Evolutionary conservation across 2,888 invertebrate species (phyloP), one percentile per base, ranked within the genome.

Genomic region (Shargacucullia verbasci): DNA sequence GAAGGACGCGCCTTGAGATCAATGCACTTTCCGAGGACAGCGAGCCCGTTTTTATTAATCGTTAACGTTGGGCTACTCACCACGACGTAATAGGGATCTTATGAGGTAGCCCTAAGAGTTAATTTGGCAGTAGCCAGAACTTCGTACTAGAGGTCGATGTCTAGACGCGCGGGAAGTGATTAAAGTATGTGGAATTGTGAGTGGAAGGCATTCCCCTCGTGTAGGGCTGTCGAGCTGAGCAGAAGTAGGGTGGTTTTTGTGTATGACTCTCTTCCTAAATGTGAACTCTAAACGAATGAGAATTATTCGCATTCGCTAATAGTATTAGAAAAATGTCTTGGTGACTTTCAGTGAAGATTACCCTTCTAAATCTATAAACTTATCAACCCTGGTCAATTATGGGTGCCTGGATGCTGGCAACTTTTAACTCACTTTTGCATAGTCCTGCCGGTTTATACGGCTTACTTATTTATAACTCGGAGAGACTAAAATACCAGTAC

Each of bases 1-100:
- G 90, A 92, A 93, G 93, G 93, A 94, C 91, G 91, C 88, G 81
- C 81, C 81, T 78, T 75, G 90, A 92, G 94, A 94, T 92, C 94
- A 94, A 94, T 94, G 94, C 93, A 93, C 94, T 93, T 92, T 89
- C 86, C 89, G 93, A 92, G 92, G 93, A 92, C 91, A 91, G 86
- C 86, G 85, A 84, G 90, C 88, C 85, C 83, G 88, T 88, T 92
- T 91, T 92, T 92, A 91, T 90, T 84, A 82, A 84, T 86, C 85
- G 86, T 86, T 84, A 81, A 81, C 82, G 80, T 81, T 79, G 70
- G 77, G 67, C 64, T 68, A 71, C 78, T 78, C 65, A 69, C 78
- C 78, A 73, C 67, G 81, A 73, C 67, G 81, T 70, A 91, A 86
- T 86, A 84, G 76, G 78, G 83, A 86, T 87, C 89, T 90, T 92